Conservation (phyloP, 2,888 invertebrate species). For the Athrips mouffetella region DNA sequence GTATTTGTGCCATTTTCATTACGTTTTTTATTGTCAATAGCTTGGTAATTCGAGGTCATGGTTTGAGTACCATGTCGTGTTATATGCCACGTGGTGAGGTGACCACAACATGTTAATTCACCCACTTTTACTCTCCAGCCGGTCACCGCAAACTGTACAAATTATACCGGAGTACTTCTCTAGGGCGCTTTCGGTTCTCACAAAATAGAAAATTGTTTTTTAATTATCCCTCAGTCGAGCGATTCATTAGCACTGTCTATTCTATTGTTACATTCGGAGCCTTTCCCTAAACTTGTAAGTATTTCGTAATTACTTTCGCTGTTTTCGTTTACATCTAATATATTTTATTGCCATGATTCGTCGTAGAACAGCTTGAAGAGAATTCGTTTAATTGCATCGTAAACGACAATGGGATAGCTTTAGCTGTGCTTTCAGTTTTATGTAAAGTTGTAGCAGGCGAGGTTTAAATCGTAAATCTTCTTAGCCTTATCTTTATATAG, state of each 20-base stretch:
- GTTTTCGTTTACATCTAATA: neutral
- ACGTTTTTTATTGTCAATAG: too few species aligned
- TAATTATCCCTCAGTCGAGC: neutral
- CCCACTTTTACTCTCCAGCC: slow-evolving; percentile 2
- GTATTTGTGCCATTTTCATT: too few species aligned
- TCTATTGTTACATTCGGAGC: neutral
- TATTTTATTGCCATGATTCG: neutral
- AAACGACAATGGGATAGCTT: too few species aligned
- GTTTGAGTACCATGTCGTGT: too few species aligned
- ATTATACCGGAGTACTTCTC: neutral
- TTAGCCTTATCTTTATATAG: too few species aligned
- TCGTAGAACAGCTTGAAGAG: neutral
- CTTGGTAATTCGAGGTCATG: too few species aligned
- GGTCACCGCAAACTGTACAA: neutral
- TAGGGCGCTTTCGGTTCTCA: neutral
- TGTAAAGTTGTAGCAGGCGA: too few species aligned
- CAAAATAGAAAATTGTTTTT: neutral
- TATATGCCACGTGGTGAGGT: too few species aligned
- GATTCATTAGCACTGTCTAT: neutral
- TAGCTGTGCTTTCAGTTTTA: too few species aligned
- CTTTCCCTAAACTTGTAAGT: slow-evolving; percentile 1
- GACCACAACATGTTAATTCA: neutral
- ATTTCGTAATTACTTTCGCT: neutral
- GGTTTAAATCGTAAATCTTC: too few species aligned
- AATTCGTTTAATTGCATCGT: neutral